These are phyloP conservation scores for Prunella himalayana DNA, from an alignment of 2,113 vertebrate species.

Conservation along the genomic window DNA sequence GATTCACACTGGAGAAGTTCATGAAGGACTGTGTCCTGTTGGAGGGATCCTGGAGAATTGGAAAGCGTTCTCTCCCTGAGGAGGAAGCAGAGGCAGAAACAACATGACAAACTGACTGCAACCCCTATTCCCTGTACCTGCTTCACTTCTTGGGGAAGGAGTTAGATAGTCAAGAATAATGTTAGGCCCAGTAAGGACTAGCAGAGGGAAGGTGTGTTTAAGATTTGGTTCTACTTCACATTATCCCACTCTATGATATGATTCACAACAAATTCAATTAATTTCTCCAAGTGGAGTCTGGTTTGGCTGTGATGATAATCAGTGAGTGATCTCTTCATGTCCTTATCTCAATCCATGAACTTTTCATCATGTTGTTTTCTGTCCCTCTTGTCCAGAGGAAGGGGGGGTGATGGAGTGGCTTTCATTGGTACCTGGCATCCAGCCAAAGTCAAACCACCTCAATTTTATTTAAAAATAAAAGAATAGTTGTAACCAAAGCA, in stretches of 20 bases:
- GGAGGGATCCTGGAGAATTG: neutral
- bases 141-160: neutral
- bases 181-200: neutral
- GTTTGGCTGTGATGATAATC: neutral
- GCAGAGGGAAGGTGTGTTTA: neutral
- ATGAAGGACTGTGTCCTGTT: neutral
- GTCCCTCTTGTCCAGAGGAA: neutral
- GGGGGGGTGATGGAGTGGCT: neutral
- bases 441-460: neutral
- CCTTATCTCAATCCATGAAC: neutral
- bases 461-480: neutral
- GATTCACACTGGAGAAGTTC: neutral
- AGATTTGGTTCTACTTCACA: neutral
- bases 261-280: neutral
- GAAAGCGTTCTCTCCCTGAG: neutral
- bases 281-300: neutral
- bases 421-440: neutral
- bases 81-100: neutral
- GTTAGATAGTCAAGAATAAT: too few relatives aligned
- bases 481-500: neutral
- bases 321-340: neutral
- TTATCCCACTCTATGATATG: neutral
- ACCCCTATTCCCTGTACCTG: neutral
- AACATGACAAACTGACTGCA: neutral
- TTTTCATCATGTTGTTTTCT: neutral